Evolutionary conservation across 2,888 invertebrate genomes (phyloP).

Genomic region (Drosophila trichaetosa): DNA sequence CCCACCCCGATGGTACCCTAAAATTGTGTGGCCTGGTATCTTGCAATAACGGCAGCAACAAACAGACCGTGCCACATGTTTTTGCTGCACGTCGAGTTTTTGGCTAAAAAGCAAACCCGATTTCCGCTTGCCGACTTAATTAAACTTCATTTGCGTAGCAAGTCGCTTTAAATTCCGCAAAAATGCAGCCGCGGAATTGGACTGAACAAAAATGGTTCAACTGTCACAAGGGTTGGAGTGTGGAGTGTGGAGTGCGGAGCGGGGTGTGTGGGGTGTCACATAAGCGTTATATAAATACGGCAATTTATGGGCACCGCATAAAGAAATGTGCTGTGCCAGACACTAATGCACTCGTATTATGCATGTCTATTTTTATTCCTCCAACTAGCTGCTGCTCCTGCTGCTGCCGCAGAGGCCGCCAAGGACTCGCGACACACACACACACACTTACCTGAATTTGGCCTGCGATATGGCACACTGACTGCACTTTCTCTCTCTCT

Average conservation of each 20-base stretch:
- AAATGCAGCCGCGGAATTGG: conserved; percentile 44
- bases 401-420: conserved; percentile 20
- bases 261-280: conserved; percentile 24
- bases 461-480: conserved; percentile 27
- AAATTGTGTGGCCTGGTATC: conserved; percentile 59
- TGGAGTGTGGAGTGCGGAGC: neutral
- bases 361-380: conserved; percentile 54
- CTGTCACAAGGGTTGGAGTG: conserved; percentile 43
- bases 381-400: conserved; percentile 25
- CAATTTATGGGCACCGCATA: conserved; percentile 76
- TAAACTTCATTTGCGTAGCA: conserved; percentile 70
- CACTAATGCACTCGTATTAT: conserved; percentile 77
- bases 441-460: conserved; percentile 4
- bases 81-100: conserved; percentile 18
- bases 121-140: conserved; percentile 63
- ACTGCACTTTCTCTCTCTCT: conserved; percentile 31
- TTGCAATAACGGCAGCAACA: conserved; percentile 6
- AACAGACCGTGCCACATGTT: conserved; percentile 34
- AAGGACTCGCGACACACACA: conserved; percentile 24
- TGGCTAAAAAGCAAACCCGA: conserved; percentile 34
- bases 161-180: conserved; percentile 15
- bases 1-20: neutral
- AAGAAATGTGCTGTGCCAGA: conserved; percentile 73
- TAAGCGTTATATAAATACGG: conserved; percentile 76
- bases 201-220: conserved; percentile 45